Conservation (phyloP, 2,797 vertebrate species). For the Sarcophilus harrisii region DNA sequence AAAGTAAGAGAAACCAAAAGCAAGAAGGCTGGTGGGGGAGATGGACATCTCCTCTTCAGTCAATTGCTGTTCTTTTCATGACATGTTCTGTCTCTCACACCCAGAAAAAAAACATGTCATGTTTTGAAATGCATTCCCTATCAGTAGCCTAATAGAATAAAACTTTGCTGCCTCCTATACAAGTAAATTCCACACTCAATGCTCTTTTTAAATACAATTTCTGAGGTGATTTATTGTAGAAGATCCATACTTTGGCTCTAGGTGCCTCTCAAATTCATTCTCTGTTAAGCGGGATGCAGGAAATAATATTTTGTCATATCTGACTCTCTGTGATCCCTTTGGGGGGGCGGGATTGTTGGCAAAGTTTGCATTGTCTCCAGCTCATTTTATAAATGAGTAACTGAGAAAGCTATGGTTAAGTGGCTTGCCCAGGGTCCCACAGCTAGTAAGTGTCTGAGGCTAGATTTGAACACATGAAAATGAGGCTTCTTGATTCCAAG, state of each 20-base stretch:
- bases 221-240: background rate
- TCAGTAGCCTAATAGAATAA: background rate
- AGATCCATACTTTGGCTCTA: background rate
- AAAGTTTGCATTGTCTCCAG: background rate
- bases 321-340: background rate
- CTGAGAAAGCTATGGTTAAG: background rate
- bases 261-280: background rate
- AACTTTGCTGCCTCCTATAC: background rate
- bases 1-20: background rate
- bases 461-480: background rate
- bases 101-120: background rate
- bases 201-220: background rate
- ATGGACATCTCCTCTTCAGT: background rate
- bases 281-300: background rate
- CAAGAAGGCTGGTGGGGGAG: background rate
- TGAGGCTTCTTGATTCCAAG: background rate
- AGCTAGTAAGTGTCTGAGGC: background rate
- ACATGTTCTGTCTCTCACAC: background rate
- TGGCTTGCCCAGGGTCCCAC: background rate
- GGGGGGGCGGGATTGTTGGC: background rate
- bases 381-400: background rate
- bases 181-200: background rate
- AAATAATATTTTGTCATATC: background rate
- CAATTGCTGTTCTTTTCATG: background rate
- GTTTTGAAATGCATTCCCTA: background rate